Conservation (phyloP, 2,888 invertebrate genomes). For the Gastrophysa polygoni region DNA sequence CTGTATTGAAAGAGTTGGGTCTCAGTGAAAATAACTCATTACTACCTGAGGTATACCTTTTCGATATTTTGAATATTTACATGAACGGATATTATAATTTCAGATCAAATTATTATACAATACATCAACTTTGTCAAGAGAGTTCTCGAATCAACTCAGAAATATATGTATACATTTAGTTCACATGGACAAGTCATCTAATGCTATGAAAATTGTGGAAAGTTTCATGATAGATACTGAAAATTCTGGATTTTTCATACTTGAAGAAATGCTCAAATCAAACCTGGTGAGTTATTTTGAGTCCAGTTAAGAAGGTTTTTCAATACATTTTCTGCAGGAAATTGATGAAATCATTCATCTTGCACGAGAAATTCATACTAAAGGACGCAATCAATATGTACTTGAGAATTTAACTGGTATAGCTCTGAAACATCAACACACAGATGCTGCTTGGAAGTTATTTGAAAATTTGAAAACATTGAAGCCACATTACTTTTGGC, state of each 20-base stretch:
- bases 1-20: conserved; percentile 59
- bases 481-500: conserved; percentile 72
- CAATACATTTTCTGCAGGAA: conserved; percentile 57
- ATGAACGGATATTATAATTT: conserved; percentile 17
- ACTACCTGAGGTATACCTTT: conserved; percentile 32
- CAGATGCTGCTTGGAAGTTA: conserved; percentile 59
- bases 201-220: conserved; percentile 62
- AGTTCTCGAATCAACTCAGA: conserved; percentile 37
- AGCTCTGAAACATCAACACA: conserved; percentile 60
- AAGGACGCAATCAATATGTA: conserved; percentile 60
- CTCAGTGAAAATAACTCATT: conserved; percentile 35
- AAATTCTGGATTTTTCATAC: conserved; percentile 63
- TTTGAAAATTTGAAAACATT: conserved; percentile 52
- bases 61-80: conserved; percentile 4
- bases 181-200: conserved; percentile 59
- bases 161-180: conserved; percentile 62
- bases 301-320: no score
- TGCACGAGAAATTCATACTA: conserved; percentile 59
- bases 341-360: conserved; percentile 57
- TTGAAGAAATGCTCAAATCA: conserved; percentile 66
- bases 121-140: conserved; percentile 31
- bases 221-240: conserved; percentile 57
- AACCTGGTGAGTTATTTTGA: conserved; percentile 60
- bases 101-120: conserved; percentile 34
- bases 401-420: conserved; percentile 51